Conservation (phyloP, 2,113 vertebrate species). For the Stictonetta naevosa region DNA sequence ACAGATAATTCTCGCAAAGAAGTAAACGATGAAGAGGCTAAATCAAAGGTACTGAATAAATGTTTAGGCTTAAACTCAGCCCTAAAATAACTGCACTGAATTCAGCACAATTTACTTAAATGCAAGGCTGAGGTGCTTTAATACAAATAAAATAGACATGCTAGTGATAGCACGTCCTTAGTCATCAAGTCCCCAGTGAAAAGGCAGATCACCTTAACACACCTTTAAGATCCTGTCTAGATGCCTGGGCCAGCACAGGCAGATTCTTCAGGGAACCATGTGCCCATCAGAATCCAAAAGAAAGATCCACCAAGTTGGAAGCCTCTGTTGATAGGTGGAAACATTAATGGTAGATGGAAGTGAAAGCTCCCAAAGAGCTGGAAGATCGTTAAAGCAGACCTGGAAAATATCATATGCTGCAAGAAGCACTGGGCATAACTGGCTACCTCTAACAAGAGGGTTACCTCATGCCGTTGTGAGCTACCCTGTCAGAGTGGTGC, state of each 20-base stretch:
- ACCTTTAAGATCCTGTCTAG: neutral
- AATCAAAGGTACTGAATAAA: slow-evolving; percentile 18
- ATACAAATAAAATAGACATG: neutral
- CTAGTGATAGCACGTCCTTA: neutral
- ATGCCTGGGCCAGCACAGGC: neutral
- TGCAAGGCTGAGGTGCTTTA: neutral
- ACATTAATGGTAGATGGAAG: neutral
- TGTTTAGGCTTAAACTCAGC: neutral
- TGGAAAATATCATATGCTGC: neutral
- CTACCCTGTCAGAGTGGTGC: accelerated
- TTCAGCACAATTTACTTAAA: neutral
- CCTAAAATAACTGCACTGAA: neutral
- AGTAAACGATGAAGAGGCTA: neutral
- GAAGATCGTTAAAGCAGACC: neutral
- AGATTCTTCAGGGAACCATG: neutral
- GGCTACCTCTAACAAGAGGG: neutral
- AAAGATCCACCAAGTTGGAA: neutral
- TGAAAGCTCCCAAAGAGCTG: neutral
- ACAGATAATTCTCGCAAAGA: slow-evolving; percentile 19
- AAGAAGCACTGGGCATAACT: neutral
- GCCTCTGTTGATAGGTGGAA: neutral
- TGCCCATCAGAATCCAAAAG: neutral
- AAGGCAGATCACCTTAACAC: neutral
- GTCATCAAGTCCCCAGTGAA: neutral
- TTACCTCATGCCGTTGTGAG: neutral